A percentile compares a stretch with the other conserved stretches of the same genome.
These are phyloP conservation scores for Tortricodes alternella DNA, from an alignment of 2,888 invertebrate species.

Conservation along the genomic window DNA sequence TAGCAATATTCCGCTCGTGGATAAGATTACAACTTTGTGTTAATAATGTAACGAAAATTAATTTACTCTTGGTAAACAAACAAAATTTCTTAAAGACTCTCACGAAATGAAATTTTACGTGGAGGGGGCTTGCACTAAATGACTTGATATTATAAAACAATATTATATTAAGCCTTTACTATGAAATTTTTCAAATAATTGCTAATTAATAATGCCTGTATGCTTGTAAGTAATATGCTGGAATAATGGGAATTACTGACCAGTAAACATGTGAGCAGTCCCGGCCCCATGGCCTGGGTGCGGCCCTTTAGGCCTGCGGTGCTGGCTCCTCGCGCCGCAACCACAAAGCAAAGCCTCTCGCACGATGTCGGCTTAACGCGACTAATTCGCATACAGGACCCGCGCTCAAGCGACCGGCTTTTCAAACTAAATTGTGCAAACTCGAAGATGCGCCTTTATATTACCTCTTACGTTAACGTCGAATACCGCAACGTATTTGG, in stretches of 20 bases:
- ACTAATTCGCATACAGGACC: slow-evolving; percentile 71
- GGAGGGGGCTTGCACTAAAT: too few species aligned
- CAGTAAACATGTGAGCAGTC: slow-evolving; percentile 66
- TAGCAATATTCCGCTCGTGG: too few species aligned
- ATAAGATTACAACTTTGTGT: not conserved
- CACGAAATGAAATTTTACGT: too few species aligned
- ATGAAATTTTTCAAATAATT: too few species aligned
- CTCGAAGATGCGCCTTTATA: slow-evolving; percentile 81
- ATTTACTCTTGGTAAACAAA: not conserved
- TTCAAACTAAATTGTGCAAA: slow-evolving; percentile 81
- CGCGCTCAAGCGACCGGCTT: slow-evolving; percentile 73
- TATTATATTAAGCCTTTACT: too few species aligned
- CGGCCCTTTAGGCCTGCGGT: slow-evolving; percentile 56
- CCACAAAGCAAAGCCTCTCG: slow-evolving; percentile 53
- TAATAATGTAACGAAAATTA: not conserved
- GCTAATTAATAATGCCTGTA: too few species aligned
- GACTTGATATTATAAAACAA: too few species aligned
- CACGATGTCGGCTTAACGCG: slow-evolving; percentile 53
- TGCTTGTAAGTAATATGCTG: not conserved
- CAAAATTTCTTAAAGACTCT: not conserved
- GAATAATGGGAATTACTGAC: slow-evolving; percentile 52
- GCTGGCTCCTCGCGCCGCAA: slow-evolving; percentile 6
- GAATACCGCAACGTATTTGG: slow-evolving; percentile 80
- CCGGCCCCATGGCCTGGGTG: slow-evolving; percentile 77
- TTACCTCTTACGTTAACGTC: slow-evolving; percentile 79